These are phyloP conservation scores for Parus major DNA, from an alignment of 2,113 vertebrate species.

Conservation along the genomic window DNA sequence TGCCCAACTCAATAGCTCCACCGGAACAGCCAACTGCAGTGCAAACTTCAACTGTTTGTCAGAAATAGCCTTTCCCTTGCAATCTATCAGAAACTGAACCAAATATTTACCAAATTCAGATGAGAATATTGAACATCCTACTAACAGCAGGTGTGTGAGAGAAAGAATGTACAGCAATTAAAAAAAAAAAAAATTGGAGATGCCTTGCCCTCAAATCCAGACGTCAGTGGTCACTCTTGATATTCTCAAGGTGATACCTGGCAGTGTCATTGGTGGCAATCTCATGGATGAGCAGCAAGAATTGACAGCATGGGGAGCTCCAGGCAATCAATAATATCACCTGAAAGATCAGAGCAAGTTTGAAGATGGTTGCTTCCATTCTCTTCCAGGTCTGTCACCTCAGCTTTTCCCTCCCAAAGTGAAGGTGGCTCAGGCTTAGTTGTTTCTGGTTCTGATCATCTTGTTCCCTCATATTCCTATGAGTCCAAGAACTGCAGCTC, in stretches of 20 bases:
- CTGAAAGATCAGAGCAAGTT: neutral
- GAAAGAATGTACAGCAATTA: neutral
- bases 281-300: neutral
- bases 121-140: neutral
- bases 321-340: neutral
- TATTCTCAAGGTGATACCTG: neutral
- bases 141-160: neutral
- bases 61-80: neutral
- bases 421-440: neutral
- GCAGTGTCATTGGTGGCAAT: neutral
- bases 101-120: neutral
- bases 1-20: neutral
- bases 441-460: neutral
- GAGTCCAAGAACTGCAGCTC: neutral
- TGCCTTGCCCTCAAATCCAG: neutral
- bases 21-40: neutral
- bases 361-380: neutral
- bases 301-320: neutral
- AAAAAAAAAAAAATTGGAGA: neutral
- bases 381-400: neutral
- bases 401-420: neutral
- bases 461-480: neutral
- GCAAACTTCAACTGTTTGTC: neutral
- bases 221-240: neutral
- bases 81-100: neutral